Evolutionary conservation across 37 sponge, comb jelly and placozoan species (phyloP).

Genomic region (Lycopodina hypogea): DNA sequence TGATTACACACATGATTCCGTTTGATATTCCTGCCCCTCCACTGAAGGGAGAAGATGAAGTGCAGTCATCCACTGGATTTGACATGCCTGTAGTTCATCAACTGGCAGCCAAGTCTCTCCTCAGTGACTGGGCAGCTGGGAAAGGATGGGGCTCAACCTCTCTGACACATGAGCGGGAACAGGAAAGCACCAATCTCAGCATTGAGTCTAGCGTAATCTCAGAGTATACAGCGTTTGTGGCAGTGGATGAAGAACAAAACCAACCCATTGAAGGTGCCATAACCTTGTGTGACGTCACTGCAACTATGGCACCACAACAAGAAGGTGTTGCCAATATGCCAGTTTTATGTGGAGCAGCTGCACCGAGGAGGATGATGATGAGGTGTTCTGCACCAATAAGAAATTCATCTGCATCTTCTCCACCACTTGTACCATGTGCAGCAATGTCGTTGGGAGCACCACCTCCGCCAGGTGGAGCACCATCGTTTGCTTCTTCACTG

Average conservation of each 20-base stretch:
- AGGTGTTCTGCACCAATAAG: not conserved
- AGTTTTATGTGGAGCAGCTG: not conserved
- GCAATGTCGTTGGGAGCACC: too few relatives aligned
- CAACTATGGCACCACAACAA: slow-evolving; percentile 12
- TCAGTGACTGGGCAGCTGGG: slow-evolving; percentile 40
- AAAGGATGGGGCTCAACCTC: slow-evolving; percentile 7
- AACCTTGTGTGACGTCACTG: slow-evolving; percentile 48
- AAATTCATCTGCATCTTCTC: not conserved
- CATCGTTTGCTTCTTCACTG: too few relatives aligned
- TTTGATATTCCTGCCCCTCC: slow-evolving; percentile 3
- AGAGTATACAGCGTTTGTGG: slow-evolving; percentile 64
- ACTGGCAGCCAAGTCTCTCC: slow-evolving; percentile 67
- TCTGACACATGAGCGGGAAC: slow-evolving; percentile 9
- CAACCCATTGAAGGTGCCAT: slow-evolving; percentile 63
- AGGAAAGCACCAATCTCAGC: slow-evolving; percentile 55
- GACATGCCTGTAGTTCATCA: slow-evolving; percentile 63
- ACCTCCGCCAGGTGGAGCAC: too few relatives aligned
- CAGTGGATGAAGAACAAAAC: slow-evolving; percentile 61
- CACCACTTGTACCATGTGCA: too few relatives aligned
- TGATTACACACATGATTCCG: slow-evolving; percentile 33
- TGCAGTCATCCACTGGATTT: slow-evolving; percentile 8
- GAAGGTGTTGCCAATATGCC: too few relatives aligned
- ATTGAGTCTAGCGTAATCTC: slow-evolving; percentile 66
- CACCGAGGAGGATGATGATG: not conserved
- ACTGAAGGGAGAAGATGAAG: not conserved